Base-by-base conservation (phyloP, 2,113 vertebrate genomes). In the Microtus montanus region DNA sequence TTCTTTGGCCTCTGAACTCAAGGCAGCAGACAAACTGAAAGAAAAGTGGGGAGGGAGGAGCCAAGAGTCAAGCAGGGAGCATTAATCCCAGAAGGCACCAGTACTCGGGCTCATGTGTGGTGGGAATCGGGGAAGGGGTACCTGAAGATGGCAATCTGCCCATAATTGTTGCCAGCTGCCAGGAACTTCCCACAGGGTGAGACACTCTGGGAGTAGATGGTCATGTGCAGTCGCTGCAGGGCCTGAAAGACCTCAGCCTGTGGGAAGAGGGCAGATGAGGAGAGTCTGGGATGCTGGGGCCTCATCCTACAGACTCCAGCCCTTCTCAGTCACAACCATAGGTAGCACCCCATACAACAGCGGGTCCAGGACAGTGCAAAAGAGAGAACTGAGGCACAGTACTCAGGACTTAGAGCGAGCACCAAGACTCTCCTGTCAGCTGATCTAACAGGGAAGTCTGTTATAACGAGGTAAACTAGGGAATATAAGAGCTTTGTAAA, bases 131-230 rank as follows among this genome's bases (percentile, higher is more conserved):
- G 9, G 33, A 7, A 3, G 2, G 33, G 7, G 89, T 97, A 99
- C 99, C 99, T 99, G 98, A 99, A 99, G 89, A 99, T 77, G 2
- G 98, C 99, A 20, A 99, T 98, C 97, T 99, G 98, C 38, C 99
- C 99, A 0, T 99, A 99, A 97, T 98, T 99, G 97, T 99, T 99
- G 44, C 99, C 99, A 0, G 99, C 99, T 0, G 99, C 99, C 87
- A 99, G 97, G 89, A 98, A 99, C 47, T 99, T 99, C 3, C 99
- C 99, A 0, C 99, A 99, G 5, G 99, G 99, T 2, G 99, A 99
- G 89, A 99, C 98, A 0, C 99, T 99, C 98, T 99, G 99, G 1
- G 99, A 99, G 98, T 99, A 99, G 22, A 99, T 97, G 0, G 99
- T 99, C 99, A 99, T 99, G 97, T 99, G 99, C 89, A 99, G 98